A percentile compares a stretch with the other conserved stretches of the same genome.
phyloP scores from a whole-genome alignment of 2,797 vertebrate genomes.

The Bradypus variegatus region DNA sequence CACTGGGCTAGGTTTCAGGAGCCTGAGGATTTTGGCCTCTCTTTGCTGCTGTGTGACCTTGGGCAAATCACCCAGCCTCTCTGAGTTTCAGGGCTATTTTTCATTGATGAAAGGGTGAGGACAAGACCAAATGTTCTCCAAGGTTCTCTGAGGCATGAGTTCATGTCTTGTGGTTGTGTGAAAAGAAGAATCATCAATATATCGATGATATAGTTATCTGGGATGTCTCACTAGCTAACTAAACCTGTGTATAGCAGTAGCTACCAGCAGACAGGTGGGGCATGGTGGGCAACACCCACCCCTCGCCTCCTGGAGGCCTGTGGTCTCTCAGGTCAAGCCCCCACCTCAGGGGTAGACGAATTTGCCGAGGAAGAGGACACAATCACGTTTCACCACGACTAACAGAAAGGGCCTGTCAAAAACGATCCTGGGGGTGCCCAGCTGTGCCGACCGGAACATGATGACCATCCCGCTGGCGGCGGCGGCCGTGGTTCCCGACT shows the following conservation, averaged over 20 bases:
- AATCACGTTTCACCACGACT: neutral
- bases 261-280: neutral
- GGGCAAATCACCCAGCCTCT: neutral
- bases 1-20: neutral
- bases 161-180: neutral
- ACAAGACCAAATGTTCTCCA: neutral
- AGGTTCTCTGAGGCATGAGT: neutral
- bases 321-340: neutral
- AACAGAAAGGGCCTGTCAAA: constrained; percentile 57
- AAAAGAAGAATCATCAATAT: neutral
- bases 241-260: neutral
- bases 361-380: constrained; percentile 43
- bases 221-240: neutral
- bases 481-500: constrained; percentile 16
- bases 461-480: neutral
- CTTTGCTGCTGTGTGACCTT: neutral
- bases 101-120: neutral
- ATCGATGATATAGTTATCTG: neutral
- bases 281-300: fast-evolving
- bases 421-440: fast-evolving
- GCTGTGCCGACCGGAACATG: neutral
- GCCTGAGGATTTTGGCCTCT: neutral
- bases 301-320: neutral
- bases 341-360: constrained; percentile 9
- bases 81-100: neutral